These are phyloP conservation scores for Rattus norvegicus DNA, from an alignment of 2,113 vertebrate genomes.

Conservation along the genomic window GRCr8 NC_086027.1:99413501-99414000, in stretches of 20 bases:
- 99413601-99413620: too few species aligned
- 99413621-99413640: fast-evolving
- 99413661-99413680: not conserved
- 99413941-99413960: not conserved
- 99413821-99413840: not conserved
- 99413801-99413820: not conserved
- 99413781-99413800: not conserved
- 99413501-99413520: not conserved
- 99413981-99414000: constrained; percentile 84
- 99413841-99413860: fast-evolving
- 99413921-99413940: not conserved
- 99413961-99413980: not conserved
- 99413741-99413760: fast-evolving
- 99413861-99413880: fast-evolving
- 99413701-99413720: not conserved
- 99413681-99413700: not conserved
- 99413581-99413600: fast-evolving
- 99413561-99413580: not conserved
- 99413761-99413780: not conserved
- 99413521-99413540: not conserved
- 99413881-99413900: not conserved
- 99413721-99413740: fast-evolving
- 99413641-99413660: not conserved
- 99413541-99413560: fast-evolving
- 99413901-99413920: fast-evolving